Base-by-base conservation (phyloP, 2,888 invertebrate species). In the Tineola bisselliella region DNA sequence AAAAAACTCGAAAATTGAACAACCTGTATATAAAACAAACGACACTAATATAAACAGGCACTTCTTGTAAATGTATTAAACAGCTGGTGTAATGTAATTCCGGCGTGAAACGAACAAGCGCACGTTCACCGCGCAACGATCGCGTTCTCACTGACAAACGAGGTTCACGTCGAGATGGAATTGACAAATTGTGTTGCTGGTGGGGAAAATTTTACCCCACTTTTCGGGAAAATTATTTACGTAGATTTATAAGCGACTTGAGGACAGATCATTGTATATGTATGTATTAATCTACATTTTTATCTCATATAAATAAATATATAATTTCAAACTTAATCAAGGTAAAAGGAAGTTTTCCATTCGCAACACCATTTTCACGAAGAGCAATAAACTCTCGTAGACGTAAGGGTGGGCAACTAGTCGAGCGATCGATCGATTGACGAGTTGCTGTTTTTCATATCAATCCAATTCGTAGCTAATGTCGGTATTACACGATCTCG, bases 61-160 rank as follows among this genome's bases (percentile, higher is more conserved):
- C 48, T 44, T 44, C 8, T 48, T 48, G 48, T 48, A 3, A 48
- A n/a, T 48, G 10, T 38, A 12, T 48, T 17, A 5, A 60, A 43
- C 60, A 48, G 60, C 48, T 60, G 60, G 25, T 44, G 8, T 60
- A 60, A 44, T 44, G 44, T 31, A 38, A 10, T 58, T 52, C 19
- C 3, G 25, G 33, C 10, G 65, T 66, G 69, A 67, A 64, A 66
- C 64, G 63, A 54, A 25, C 15, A 17, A 57, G 54, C 73, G 74
- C 70, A 66, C 65, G 66, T 6, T 48, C 58, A 64, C 62, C 66
- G 67, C 67, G 66, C 71, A 67, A 63, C 65, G 68, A 61, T 66
- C 74, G 74, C 70, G 72, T 68, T 63, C 63, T 61, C 65, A 81
- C 81, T 80, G 75, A 73, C 69, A 68, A 66, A 10, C 2, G 25